Base-by-base conservation (phyloP, 2,888 invertebrate species). In the Acrobasis suavella region DNA sequence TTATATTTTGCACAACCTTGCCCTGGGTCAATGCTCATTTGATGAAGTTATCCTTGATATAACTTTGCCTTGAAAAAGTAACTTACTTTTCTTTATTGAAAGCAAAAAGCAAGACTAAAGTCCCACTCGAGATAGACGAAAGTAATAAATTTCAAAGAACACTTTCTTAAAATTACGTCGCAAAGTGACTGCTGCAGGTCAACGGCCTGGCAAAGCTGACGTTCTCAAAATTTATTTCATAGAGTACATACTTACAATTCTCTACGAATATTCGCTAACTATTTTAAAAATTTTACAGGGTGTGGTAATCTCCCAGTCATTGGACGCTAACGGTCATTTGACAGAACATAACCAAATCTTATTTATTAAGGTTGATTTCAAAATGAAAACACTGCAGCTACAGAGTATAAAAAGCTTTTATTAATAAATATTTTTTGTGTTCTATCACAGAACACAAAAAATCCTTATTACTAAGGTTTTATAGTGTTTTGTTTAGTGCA, bases 161-260 rank as follows among this genome's bases (percentile, higher is more conserved):
- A 68, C 74, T 76, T 73, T 78, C 81, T 76, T 73, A 72, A 75
- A 81, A 82, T 81, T 78, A 56, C 56, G 56, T 79, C 76, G 78
- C 77, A 81, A 81, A 86, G 84, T 85, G 85, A 86, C 85, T 86
- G 80, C 75, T 75, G 76, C 73, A 75, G 83, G 81, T 67, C 84
- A 78, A 78, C 76, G 84, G 84, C 80, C 82, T 75, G 70, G 66
- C 62, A 70, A 66, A 62, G 60, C 9, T 22, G 38, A 39, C 46
- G 37, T 9, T 15, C n/a, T 52, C 22, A 32, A 14, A 15, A 16
- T 9, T 54, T 54, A 54, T 55, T 22, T 46, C 46, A n/a, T n/a
- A 12, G 46, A 46, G 46, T 14, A 46, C 7, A 0, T 46, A 42
- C 42, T 42, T 12, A 32, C 32, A 32, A 7, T 46, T 46, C 5